Base-by-base conservation (phyloP, 2,113 vertebrate genomes). In the Psettodes erumei region DNA sequence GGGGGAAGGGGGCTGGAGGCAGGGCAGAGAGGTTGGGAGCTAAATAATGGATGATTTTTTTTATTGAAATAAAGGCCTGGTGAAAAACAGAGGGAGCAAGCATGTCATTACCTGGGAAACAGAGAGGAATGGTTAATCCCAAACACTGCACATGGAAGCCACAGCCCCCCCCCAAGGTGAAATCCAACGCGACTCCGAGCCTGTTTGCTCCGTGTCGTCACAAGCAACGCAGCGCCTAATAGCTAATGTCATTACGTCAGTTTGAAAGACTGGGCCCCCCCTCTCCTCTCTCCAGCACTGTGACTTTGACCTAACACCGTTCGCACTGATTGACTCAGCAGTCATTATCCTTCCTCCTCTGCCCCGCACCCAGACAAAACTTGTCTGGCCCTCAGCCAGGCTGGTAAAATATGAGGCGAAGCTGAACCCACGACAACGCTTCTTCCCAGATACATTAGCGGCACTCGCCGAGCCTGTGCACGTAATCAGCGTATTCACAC, bases 21-120 rank as follows among this genome's bases (percentile, higher is more conserved):
- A 32, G 84, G 82, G 77, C 79, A 81, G 66, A 84, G 84, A 88
- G 90, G 88, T 90, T 86, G 75, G 71, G 83, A 91, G 88, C 86
- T 94, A 90, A 94, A 94, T 94, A 93, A 93, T 93, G 90, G 89
- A 92, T 92, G 86, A 90, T 90, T 92, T 92, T 92, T 92, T 83
- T 90, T 89, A 90, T 91, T 93, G 90, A 89, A 94, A 92, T 90
- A 85, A 86, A 90, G 83, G 53, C 72, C 66, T 25, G 71, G 65
- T 82, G 62, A 67, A 86, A n/a, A 71, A 74, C 79, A 71, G 82
- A 70, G 74, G 68, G 73, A 79, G 61, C 25, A 64, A 82, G 85
- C 73, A 64, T 86, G 88, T 89, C 84, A 91, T 91, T 92, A 88
- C 82, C 77, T 78, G 79, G 82, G 79, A 90, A 78, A 81, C 75